Evolutionary conservation across 2,797 vertebrate species (phyloP).

Genomic region (Graptemys geographica): DNA sequence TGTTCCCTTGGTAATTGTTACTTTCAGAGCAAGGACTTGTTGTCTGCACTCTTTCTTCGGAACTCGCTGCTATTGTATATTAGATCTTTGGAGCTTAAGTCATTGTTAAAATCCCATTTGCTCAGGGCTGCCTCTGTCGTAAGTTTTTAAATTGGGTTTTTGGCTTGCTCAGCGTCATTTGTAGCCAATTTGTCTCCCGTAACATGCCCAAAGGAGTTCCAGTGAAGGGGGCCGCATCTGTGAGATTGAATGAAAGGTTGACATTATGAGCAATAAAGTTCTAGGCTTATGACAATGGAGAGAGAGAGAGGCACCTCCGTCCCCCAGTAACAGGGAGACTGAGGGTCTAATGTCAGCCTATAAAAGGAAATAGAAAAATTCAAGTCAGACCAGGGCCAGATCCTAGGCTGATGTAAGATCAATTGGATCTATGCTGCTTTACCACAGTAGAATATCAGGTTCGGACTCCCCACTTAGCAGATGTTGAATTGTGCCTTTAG

Average conservation of each 20-base stretch:
- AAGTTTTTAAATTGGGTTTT: background rate
- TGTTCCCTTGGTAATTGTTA: background rate
- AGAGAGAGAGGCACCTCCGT: background rate
- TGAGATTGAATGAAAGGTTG: slow-evolving; percentile 32
- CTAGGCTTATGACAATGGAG: background rate
- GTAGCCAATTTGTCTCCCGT: slow-evolving; percentile 54
- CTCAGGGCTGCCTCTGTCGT: slow-evolving; percentile 34
- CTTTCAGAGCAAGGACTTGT: background rate
- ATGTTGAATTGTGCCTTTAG: fast-evolving
- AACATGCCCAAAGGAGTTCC: slow-evolving; percentile 41
- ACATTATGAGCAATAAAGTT: slow-evolving; percentile 33
- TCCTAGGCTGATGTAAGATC: background rate
- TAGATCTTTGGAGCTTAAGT: slow-evolving; percentile 32
- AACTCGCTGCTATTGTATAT: fast-evolving
- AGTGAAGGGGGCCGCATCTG: slow-evolving; percentile 13
- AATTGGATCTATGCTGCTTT: slow-evolving; percentile 2
- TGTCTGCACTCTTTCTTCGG: background rate
- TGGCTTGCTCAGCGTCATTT: slow-evolving; percentile 28
- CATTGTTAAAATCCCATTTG: background rate
- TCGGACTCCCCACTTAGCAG: slow-evolving; percentile 2
- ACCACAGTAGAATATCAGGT: slow-evolving; percentile 22
- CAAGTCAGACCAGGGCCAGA: background rate
- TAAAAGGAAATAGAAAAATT: background rate
- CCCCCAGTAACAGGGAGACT: background rate
- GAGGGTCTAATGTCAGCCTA: background rate